Percentiles rank a stretch among this genome's conserved stretches.
Evolutionary conservation across 2,888 invertebrate genomes (phyloP).

Genomic region (Hypselothyrea guttata): DNA sequence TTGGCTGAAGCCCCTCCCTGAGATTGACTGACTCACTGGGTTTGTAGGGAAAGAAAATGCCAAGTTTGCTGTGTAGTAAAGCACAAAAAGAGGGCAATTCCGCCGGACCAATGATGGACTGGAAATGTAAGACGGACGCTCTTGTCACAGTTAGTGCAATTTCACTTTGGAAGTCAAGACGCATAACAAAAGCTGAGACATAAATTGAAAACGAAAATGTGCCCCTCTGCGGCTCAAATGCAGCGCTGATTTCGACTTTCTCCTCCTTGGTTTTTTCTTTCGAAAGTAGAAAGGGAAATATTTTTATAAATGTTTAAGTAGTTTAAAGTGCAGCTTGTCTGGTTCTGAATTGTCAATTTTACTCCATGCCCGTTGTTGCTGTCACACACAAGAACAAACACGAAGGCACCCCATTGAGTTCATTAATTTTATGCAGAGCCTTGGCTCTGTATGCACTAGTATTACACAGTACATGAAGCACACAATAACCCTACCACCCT

Average conservation of each 20-base stretch:
- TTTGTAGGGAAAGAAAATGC: constrained; percentile 31
- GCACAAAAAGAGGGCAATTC: constrained; percentile 23
- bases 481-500: constrained; percentile 12
- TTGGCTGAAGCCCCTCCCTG: neutral
- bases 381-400: constrained; percentile 7
- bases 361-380: constrained; percentile 4
- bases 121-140: constrained; percentile 28
- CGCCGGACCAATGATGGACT: constrained; percentile 9
- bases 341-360: constrained; percentile 4
- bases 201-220: constrained; percentile 66
- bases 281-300: too few relatives aligned
- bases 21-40: constrained; percentile 21
- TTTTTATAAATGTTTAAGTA: constrained; percentile 58
- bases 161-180: constrained; percentile 31
- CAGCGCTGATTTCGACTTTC: constrained; percentile 23
- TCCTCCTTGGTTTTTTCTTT: constrained; percentile 3
- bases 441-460: constrained; percentile 11
- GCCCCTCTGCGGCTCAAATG: constrained; percentile 28
- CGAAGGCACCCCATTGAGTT: constrained; percentile 21
- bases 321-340: constrained; percentile 37
- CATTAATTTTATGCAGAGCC: constrained; percentile 44
- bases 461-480: neutral
- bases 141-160: constrained; percentile 53
- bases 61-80: constrained; percentile 25
- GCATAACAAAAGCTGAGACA: constrained; percentile 41